Base-by-base conservation (phyloP, 2,888 invertebrate genomes). In the Agelastica alni region DNA sequence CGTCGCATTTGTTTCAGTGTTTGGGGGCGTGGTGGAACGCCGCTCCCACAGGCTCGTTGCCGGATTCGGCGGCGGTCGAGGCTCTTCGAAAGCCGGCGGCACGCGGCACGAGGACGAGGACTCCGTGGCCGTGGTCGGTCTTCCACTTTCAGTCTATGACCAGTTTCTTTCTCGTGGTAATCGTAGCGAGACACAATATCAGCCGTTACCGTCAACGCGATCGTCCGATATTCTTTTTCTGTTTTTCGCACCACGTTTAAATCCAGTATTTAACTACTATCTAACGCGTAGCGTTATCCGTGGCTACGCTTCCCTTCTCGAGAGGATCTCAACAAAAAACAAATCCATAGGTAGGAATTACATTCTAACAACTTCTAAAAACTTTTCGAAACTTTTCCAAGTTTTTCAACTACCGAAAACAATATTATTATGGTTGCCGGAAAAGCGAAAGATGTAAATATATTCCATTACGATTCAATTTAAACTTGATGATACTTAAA, bases 1-100 rank as follows among this genome's bases (percentile, higher is more conserved):
- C 70, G 69, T 70, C 72, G 73, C 71, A 73, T 74, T 75, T 75
- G 74, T 74, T 74, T 75, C 71, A 69, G 66, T 69, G 69, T 70
- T 70, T 67, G 72, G 73, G 67, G 74, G 75, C 73, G 75, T 73
- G 74, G 74, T 72, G 69, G 67, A 68, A 69, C 69, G 72, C 73
- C 74, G 72, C 71, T 74, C 72, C 73, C 72, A 73, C 71, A 70
- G 69, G 68, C 70, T 70, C 70, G 69, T 62, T 60, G 66, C 63
- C 70, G 64, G 67, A 66, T 65, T 70, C 69, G 70, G 72, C 62
- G 64, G 53, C 61, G 63, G 62, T 64, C 67, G 67, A 60, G 53
- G 62, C 49, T 60, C 57, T 59, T 61, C 63, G 65, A 64, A 60
- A 63, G 53, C 48, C 48, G 48, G 51, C 59, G 64, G 67, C 65